Evolutionary conservation across 2,888 invertebrate species (phyloP).

Genomic region (Rhagium mordax): DNA sequence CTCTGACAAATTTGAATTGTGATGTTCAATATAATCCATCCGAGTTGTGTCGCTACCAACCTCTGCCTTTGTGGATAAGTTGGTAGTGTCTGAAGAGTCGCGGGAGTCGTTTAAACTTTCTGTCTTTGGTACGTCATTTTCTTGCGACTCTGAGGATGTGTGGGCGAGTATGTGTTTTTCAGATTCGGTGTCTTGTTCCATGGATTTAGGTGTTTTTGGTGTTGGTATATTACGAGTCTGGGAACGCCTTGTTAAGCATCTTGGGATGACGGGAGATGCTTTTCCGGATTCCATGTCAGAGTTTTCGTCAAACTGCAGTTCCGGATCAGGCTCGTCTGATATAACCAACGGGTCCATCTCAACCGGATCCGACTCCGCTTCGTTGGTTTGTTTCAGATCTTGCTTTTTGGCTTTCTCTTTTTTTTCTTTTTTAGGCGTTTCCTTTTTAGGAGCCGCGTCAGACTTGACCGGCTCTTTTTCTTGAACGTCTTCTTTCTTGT

Average conservation of each 20-base stretch:
- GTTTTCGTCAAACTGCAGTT: slow-evolving; percentile 64
- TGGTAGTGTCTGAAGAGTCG: slow-evolving; percentile 49
- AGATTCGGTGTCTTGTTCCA: slow-evolving; percentile 50
- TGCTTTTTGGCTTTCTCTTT: slow-evolving; percentile 18
- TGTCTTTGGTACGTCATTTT: slow-evolving; percentile 33
- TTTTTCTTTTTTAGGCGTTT: slow-evolving; percentile 25
- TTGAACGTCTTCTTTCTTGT: not conserved
- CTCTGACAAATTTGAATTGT: slow-evolving; percentile 39
- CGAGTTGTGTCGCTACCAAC: slow-evolving; percentile 63
- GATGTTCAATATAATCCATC: slow-evolving; percentile 54
- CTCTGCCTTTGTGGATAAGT: slow-evolving; percentile 61
- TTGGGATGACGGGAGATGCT: slow-evolving; percentile 61
- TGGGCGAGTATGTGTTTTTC: slow-evolving; percentile 38
- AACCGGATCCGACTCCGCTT: slow-evolving; percentile 37
- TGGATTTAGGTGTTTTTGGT: slow-evolving; percentile 65
- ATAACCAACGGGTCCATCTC: slow-evolving; percentile 64
- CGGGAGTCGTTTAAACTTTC: slow-evolving; percentile 49
- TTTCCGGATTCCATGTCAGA: slow-evolving; percentile 63
- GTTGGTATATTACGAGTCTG: slow-evolving; percentile 66
- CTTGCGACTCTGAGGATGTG: not conserved
- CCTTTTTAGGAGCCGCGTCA: slow-evolving; percentile 7
- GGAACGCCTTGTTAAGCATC: slow-evolving; percentile 66
- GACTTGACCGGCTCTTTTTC: slow-evolving; percentile 11
- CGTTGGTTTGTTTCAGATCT: not conserved
- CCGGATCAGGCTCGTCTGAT: slow-evolving; percentile 61